Evolutionary conservation across 2,113 vertebrate genomes (phyloP).

Genomic region (Rhea pennata): DNA sequence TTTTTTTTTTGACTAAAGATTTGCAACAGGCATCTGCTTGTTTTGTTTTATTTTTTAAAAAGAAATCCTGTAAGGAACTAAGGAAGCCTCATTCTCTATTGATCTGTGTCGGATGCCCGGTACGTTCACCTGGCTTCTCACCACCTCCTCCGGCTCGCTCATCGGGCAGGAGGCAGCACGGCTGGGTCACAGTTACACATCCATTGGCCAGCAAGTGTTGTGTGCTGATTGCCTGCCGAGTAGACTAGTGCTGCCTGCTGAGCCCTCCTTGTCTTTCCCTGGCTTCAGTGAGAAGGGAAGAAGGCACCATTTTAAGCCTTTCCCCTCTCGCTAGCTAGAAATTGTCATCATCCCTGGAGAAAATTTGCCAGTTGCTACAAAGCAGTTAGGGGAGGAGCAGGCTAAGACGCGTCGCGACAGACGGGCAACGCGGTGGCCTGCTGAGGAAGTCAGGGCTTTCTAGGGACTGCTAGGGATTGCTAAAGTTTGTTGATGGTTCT

Average conservation of each 20-base stretch:
- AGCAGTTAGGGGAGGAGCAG: neutral
- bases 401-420: neutral
- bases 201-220: neutral
- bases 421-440: rapidly evolving
- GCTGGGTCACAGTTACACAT: neutral
- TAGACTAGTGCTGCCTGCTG: neutral
- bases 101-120: neutral
- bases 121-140: neutral
- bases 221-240: neutral
- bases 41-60: neutral
- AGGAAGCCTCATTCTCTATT: neutral
- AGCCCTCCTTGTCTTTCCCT: neutral
- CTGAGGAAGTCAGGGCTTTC: neutral
- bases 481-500: neutral
- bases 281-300: too few species aligned
- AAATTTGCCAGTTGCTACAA: neutral
- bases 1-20: neutral
- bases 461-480: neutral
- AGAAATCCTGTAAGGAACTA: neutral
- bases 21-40: neutral
- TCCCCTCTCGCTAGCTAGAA: neutral
- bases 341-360: neutral
- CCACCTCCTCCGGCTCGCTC: neutral
- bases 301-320: too few species aligned
- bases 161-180: neutral